Evolutionary conservation across 2,797 vertebrate species (phyloP).

Genomic region (Catamblyrhynchus diadema): DNA sequence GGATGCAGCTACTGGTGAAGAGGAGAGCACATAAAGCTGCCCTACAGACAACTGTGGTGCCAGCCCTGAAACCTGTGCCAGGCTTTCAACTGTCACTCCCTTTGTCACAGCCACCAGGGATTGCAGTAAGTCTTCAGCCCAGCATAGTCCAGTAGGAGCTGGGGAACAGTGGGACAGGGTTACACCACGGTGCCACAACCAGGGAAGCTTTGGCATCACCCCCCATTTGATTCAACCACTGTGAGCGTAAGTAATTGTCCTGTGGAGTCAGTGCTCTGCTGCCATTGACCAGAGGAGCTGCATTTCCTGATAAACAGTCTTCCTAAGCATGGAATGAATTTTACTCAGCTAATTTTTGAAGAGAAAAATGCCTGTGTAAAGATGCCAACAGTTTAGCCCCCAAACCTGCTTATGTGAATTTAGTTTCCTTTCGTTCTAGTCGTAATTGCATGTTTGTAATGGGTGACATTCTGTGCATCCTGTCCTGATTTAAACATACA

Average conservation of each 20-base stretch:
- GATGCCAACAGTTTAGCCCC: background rate
- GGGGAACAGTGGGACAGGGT: background rate
- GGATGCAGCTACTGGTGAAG: background rate
- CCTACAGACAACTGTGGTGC: background rate
- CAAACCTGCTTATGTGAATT: background rate
- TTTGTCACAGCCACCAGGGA: background rate
- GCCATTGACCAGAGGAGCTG: background rate
- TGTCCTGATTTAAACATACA: background rate
- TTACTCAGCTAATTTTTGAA: background rate
- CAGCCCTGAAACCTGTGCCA: background rate
- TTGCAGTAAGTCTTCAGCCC: background rate
- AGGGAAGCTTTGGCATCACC: background rate
- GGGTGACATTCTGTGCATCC: background rate
- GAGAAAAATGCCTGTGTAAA: background rate
- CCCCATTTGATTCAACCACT: background rate
- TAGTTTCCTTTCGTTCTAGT: background rate
- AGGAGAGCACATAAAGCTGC: background rate
- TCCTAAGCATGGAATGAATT: background rate
- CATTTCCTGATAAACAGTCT: background rate
- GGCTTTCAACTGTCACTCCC: background rate
- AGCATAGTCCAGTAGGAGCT: background rate
- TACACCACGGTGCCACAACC: background rate
- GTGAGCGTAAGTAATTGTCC: background rate
- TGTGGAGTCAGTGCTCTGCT: background rate
- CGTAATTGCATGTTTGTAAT: background rate